Conservation (phyloP, 2,797 vertebrate species). For the Mormyrus hasselquistii region DNA sequence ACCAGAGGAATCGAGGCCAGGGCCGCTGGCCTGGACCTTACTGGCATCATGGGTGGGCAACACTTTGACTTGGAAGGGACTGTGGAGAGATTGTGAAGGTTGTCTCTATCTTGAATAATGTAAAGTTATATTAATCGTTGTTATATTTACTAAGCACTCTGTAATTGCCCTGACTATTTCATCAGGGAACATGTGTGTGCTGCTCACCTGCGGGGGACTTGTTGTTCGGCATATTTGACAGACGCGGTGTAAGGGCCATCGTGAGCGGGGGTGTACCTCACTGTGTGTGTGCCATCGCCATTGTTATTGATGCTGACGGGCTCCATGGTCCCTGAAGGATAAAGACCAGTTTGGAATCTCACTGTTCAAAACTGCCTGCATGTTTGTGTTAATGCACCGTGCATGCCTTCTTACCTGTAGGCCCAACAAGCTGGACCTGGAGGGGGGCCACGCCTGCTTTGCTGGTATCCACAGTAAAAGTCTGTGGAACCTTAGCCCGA, state of each 20-base stretch:
- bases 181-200: neutral
- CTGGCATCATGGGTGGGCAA: slow-evolving; percentile 87
- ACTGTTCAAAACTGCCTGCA: neutral
- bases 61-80: slow-evolving; percentile 89
- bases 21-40: slow-evolving; percentile 89
- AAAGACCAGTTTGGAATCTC: neutral
- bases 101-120: neutral
- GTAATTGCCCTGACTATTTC: neutral
- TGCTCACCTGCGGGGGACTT: slow-evolving; percentile 86
- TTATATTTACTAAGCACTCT: neutral
- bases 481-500: slow-evolving; percentile 81
- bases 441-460: slow-evolving; percentile 79
- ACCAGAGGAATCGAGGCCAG: slow-evolving; percentile 79
- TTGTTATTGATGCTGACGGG: slow-evolving; percentile 85
- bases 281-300: slow-evolving; percentile 83
- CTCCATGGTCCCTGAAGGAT: slow-evolving; percentile 69
- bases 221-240: slow-evolving; percentile 85
- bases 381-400: neutral
- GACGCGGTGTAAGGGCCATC: slow-evolving; percentile 86
- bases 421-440: slow-evolving; percentile 81
- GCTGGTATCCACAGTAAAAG: slow-evolving; percentile 81
- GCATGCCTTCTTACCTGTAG: slow-evolving; percentile 64
- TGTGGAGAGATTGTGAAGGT: slow-evolving; percentile 38
- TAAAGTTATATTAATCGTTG: neutral
- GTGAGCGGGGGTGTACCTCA: slow-evolving; percentile 82